Evolutionary conservation across 2,888 invertebrate species (phyloP).

Genomic region (Epistrophella euchroma): DNA sequence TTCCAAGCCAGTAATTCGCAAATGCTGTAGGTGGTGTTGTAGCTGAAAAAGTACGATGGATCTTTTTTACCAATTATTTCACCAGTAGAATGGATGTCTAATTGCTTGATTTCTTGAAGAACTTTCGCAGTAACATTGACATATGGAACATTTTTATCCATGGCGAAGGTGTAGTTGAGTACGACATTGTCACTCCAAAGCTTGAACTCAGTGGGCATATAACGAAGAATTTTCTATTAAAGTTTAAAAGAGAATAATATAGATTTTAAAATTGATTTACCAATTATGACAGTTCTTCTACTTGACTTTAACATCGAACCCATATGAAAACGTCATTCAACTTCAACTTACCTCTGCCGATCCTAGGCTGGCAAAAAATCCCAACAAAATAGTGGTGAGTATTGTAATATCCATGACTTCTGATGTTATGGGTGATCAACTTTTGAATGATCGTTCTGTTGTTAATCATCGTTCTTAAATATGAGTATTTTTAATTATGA

Average conservation of each 20-base stretch:
- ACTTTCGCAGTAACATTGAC: conserved; percentile 81
- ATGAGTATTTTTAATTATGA: conserved; percentile 41
- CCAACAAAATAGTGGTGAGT: conserved; percentile 11
- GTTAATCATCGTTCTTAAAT: conserved; percentile 37
- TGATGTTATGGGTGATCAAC: neutral
- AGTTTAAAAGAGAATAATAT: neutral
- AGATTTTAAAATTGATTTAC: neutral
- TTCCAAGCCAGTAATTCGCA: conserved; percentile 79
- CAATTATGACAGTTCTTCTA: too few species aligned
- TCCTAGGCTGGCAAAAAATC: conserved; percentile 10
- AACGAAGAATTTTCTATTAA: conserved; percentile 81
- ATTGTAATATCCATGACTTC: conserved; percentile 30
- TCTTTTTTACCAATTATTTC: conserved; percentile 79
- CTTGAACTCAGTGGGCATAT: conserved; percentile 80
- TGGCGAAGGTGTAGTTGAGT: conserved; percentile 79
- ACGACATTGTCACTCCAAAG: conserved; percentile 81
- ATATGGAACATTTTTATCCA: conserved; percentile 80
- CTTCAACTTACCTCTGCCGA: conserved; percentile 49
- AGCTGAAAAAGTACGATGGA: conserved; percentile 77
- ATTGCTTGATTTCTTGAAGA: conserved; percentile 78
- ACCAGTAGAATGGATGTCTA: conserved; percentile 79
- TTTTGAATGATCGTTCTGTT: conserved; percentile 6
- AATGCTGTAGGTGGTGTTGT: conserved; percentile 80
- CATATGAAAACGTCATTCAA: too few species aligned
- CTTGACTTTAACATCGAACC: too few species aligned